phyloP scores from a whole-genome alignment of 2,888 invertebrate species.

The Xestia sexstrigata region DNA sequence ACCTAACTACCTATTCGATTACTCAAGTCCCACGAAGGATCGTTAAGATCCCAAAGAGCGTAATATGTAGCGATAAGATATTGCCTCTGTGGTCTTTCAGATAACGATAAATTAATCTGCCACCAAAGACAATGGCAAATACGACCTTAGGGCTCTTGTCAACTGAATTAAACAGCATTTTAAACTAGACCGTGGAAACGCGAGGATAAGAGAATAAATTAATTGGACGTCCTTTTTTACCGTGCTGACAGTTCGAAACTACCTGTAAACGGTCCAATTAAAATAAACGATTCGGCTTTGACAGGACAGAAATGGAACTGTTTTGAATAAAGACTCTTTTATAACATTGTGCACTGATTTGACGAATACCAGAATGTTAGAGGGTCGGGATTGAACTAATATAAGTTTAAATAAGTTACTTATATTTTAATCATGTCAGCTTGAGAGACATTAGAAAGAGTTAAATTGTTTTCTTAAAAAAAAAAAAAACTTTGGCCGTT shows the following conservation, averaged over 20 bases:
- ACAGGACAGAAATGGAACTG: neutral
- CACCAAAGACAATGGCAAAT: conserved; percentile 29
- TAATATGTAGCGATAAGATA: conserved; percentile 32
- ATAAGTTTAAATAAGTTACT: neutral
- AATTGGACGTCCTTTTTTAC: conserved; percentile 2
- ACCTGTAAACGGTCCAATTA: neutral
- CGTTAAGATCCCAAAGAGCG: conserved; percentile 17
- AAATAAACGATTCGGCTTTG: conserved; percentile 22
- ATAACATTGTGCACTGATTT: neutral
- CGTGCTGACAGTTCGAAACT: neutral
- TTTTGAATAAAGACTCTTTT: neutral
- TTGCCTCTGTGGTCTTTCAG: neutral
- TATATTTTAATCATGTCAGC: neutral
- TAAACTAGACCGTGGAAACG: conserved; percentile 8
- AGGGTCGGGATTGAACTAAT: neutral
- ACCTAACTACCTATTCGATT: neutral
- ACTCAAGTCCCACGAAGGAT: neutral
- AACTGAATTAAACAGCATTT: conserved; percentile 13
- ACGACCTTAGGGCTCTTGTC: conserved; percentile 2
- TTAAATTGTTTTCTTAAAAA: neutral
- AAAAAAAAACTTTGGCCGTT: neutral
- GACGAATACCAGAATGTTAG: neutral
- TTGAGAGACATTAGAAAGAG: neutral
- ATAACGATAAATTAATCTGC: conserved; percentile 24
- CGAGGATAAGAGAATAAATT: conserved; percentile 7